A percentile compares a stretch with the other conserved stretches of the same genome.
Conservation (phyloP, 2,888 invertebrate species). For the Branchipolynoe longqiensis region DNA sequence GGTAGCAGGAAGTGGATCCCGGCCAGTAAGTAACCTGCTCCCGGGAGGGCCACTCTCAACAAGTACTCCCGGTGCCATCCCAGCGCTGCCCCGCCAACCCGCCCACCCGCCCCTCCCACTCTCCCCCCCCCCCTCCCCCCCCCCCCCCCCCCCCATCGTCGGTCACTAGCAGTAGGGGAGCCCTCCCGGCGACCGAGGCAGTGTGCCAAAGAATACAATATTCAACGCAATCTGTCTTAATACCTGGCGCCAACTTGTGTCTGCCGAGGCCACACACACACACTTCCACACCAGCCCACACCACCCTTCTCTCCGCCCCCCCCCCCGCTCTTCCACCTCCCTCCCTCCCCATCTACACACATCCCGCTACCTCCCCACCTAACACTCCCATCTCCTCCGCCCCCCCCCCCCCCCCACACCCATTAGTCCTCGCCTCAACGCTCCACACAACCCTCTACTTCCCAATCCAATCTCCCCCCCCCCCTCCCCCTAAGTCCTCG, state of each 20-base stretch:
- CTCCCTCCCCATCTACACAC: neutral
- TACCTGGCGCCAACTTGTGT: too few species aligned
- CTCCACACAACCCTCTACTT: too few species aligned
- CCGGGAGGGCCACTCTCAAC: neutral
- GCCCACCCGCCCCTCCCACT: neutral
- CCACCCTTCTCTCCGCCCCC: neutral
- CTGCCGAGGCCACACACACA: too few species aligned
- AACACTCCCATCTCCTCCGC: too few species aligned
- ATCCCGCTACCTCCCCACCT: too few species aligned
- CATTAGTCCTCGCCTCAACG: too few species aligned
- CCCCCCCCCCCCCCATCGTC: neutral
- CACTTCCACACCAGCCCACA: too few species aligned
- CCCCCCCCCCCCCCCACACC: too few species aligned
- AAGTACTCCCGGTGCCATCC: neutral
- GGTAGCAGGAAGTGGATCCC: too few species aligned
- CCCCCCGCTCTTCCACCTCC: neutral
- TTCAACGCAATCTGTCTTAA: slow-evolving; percentile 1
- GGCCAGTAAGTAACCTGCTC: too few species aligned
- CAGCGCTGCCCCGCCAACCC: neutral
- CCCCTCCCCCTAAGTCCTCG: too few species aligned
- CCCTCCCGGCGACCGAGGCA: neutral
- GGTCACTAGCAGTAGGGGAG: neutral
- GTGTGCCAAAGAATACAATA: slow-evolving; percentile 6
- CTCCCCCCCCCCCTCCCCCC: neutral
- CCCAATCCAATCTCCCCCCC: too few species aligned